A percentile compares a stretch with the other conserved stretches of the same genome.
phyloP scores from a whole-genome alignment of 2,797 vertebrate genomes.

The Astyanax mexicanus region DNA sequence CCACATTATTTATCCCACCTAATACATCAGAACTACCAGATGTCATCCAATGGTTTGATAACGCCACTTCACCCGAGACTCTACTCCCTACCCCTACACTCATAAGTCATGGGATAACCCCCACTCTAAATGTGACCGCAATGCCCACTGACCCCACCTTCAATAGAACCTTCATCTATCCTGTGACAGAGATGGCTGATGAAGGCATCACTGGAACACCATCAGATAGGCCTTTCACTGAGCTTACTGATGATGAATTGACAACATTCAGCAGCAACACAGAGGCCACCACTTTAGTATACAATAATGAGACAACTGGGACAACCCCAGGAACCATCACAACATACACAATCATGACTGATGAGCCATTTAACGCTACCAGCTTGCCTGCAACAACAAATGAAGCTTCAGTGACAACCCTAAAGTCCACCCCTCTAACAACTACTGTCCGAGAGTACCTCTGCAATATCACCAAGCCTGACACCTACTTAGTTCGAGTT shows the following conservation, averaged over 20 bases:
- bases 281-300: constrained; percentile 56
- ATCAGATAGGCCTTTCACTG: constrained; percentile 45
- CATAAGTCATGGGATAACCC: constrained; percentile 57
- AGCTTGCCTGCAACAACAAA: constrained; percentile 54
- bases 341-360: constrained; percentile 42
- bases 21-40: constrained; percentile 64
- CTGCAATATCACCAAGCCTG: constrained; percentile 82
- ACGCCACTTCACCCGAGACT: constrained; percentile 63
- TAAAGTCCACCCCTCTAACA: constrained; percentile 55
- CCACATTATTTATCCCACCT: constrained; percentile 56
- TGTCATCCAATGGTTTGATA: constrained; percentile 71
- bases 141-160: constrained; percentile 48
- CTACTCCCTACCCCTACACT: constrained; percentile 55
- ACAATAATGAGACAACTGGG: constrained; percentile 60
- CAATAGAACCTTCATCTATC: constrained; percentile 50
- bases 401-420: constrained; percentile 54
- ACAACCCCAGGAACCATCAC: constrained; percentile 60
- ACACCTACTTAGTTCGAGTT: constrained; percentile 85
- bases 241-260: constrained; percentile 60
- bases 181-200: constrained; percentile 67
- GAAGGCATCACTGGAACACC: constrained; percentile 64
- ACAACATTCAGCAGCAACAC: constrained; percentile 63
- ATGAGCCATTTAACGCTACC: constrained; percentile 32
- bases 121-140: constrained; percentile 55
- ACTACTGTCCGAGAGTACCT: constrained; percentile 81